Conservation (phyloP, 2,797 vertebrate genomes). For the Sebastes steindachneri region DNA sequence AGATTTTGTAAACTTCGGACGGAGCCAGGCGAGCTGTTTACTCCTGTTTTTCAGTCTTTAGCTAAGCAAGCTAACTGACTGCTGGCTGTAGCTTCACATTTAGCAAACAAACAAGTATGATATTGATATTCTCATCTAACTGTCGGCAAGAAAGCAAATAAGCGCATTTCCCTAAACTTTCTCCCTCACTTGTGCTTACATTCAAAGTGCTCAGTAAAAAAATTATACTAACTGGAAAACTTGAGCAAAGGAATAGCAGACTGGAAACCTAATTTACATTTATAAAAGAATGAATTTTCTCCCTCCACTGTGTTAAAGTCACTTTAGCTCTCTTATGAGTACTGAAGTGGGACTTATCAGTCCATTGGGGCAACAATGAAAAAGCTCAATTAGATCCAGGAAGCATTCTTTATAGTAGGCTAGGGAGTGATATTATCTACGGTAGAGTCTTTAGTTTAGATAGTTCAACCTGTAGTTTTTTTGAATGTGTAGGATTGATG, state of each 20-base stretch:
- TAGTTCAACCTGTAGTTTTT: background rate
- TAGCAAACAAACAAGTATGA: background rate
- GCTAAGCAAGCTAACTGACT: background rate
- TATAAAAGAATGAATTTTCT: background rate
- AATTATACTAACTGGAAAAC: background rate
- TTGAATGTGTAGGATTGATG: conserved; percentile 7
- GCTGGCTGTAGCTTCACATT: background rate
- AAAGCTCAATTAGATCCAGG: background rate
- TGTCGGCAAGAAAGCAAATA: background rate
- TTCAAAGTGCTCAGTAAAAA: background rate
- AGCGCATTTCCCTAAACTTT: background rate
- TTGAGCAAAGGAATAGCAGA: background rate
- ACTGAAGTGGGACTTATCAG: background rate
- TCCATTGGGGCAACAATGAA: background rate
- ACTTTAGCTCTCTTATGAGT: background rate
- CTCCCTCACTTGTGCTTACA: background rate
- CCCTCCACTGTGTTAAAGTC: background rate
- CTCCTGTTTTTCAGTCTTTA: background rate
- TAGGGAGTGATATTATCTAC: background rate
- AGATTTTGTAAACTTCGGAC: background rate
- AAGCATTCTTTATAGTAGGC: background rate
- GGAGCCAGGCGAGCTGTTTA: background rate
- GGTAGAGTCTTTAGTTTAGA: background rate
- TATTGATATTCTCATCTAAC: background rate
- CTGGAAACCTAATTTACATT: background rate